Percentiles rank a stretch among this genome's conserved stretches.
These are phyloP conservation scores for Manacus vitellinus DNA, from an alignment of 2,113 vertebrate genomes.

Conservation along the genomic window DNA sequence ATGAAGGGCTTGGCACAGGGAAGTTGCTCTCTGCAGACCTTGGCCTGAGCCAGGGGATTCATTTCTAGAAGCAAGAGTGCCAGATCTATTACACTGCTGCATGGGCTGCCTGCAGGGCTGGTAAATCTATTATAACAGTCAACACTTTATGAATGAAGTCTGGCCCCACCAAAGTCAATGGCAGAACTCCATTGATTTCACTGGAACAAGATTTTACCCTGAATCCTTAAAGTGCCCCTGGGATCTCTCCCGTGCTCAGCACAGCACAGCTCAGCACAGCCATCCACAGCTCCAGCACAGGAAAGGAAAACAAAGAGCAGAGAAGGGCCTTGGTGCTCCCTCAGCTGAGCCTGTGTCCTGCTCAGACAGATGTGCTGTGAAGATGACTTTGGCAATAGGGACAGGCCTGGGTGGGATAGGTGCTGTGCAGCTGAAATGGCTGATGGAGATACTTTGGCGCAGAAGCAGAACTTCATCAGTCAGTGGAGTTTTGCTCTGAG, in stretches of 20 bases:
- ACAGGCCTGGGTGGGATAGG: background rate
- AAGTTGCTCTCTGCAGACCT: background rate
- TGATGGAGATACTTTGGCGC: background rate
- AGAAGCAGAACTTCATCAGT: background rate
- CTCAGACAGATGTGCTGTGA: background rate
- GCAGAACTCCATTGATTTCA: background rate
- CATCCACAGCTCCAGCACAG: background rate
- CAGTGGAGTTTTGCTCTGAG: background rate
- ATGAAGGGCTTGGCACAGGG: background rate
- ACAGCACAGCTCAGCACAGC: background rate
- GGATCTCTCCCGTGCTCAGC: background rate
- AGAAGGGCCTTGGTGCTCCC: background rate
- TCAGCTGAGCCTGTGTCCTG: background rate
- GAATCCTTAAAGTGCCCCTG: background rate
- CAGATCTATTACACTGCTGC: background rate
- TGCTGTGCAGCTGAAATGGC: background rate
- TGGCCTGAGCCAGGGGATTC: background rate
- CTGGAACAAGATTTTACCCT: background rate
- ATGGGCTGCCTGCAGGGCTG: slow-evolving; percentile 25
- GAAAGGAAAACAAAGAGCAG: background rate
- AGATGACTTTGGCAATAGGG: background rate
- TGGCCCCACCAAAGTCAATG: background rate
- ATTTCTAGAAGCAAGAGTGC: background rate
- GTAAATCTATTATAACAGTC: background rate
- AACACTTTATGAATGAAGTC: slow-evolving; percentile 27